Conservation (phyloP, 1,140 invertebrate genomes). For the Ladona fulva region DNA sequence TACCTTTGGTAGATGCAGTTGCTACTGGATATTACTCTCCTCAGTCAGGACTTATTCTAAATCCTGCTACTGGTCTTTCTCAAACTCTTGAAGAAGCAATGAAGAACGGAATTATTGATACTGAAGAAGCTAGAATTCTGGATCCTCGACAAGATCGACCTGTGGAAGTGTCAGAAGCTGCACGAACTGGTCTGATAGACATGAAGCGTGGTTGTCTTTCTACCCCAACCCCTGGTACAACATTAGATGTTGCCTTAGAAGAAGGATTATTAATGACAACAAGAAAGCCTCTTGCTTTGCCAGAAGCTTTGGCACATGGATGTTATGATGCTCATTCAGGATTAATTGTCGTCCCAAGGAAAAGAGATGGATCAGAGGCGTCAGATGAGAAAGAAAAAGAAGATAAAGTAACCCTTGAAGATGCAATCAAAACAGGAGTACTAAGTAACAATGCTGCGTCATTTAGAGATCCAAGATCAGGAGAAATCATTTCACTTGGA, state of each 20-base stretch:
- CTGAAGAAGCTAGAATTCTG: constrained; percentile 54
- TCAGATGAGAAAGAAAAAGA: constrained; percentile 28
- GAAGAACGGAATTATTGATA: constrained; percentile 57
- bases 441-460: constrained; percentile 71
- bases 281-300: constrained; percentile 66
- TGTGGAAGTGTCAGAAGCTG: constrained; percentile 56
- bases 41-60: constrained; percentile 63
- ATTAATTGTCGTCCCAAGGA: constrained; percentile 53
- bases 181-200: constrained; percentile 61
- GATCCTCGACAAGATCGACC: constrained; percentile 57
- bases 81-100: constrained; percentile 61
- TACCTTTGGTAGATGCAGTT: constrained; percentile 64
- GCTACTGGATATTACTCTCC: constrained; percentile 69
- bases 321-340: constrained; percentile 70
- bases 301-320: constrained; percentile 75
- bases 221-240: constrained; percentile 49
- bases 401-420: constrained; percentile 61
- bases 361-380: constrained; percentile 28
- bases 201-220: constrained; percentile 55
- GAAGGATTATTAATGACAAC: constrained; percentile 68
- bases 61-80: constrained; percentile 67
- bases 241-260: constrained; percentile 63
- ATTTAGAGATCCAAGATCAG: constrained; percentile 65
- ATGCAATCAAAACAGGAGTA: constrained; percentile 64
- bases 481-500: constrained; percentile 65